These are phyloP conservation scores for Exephanes ischioxanthus DNA, from an alignment of 2,888 invertebrate species.

Conservation along the genomic window DNA sequence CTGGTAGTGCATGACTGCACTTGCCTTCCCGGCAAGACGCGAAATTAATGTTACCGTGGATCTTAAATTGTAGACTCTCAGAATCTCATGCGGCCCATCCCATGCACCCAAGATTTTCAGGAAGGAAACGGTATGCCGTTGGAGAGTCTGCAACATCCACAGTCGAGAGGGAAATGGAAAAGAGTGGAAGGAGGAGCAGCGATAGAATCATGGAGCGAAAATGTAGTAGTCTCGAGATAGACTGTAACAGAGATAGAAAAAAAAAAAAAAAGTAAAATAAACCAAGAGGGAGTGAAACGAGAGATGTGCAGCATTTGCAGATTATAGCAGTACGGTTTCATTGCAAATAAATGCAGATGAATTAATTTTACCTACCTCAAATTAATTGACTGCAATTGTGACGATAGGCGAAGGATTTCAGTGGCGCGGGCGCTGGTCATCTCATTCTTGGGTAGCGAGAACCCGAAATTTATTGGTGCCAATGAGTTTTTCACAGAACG, in stretches of 20 bases:
- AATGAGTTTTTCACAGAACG: background rate
- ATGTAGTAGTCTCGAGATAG: conserved; percentile 27
- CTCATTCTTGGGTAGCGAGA: conserved; percentile 49
- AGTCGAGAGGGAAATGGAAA: conserved; percentile 25
- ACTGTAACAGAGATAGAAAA: background rate
- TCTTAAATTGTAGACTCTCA: conserved; percentile 66
- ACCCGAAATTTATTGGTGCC: conserved; percentile 34
- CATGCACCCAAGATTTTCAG: conserved; percentile 32
- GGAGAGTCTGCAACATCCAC: background rate
- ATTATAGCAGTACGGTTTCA: conserved; percentile 32
- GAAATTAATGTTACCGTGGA: conserved; percentile 67
- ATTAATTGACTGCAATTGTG: conserved; percentile 70
- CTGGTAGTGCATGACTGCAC: conserved; percentile 47
- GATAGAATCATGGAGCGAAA: conserved; percentile 29
- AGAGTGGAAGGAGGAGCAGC: conserved; percentile 31
- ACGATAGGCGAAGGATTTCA: conserved; percentile 58
- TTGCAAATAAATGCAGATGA: conserved; percentile 54
- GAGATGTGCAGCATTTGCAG: conserved; percentile 6
- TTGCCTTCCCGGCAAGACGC: conserved; percentile 58
- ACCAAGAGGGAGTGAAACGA: conserved; percentile 1
- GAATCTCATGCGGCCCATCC: conserved; percentile 50
- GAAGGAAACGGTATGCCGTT: conserved; percentile 26
- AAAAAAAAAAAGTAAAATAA: background rate
- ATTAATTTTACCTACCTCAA: conserved; percentile 53
- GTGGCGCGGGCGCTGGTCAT: conserved; percentile 13